Percentiles rank a stretch among this genome's conserved stretches.
phyloP scores from a whole-genome alignment of 2,113 vertebrate species.

The Peromyscus leucopus region DNA sequence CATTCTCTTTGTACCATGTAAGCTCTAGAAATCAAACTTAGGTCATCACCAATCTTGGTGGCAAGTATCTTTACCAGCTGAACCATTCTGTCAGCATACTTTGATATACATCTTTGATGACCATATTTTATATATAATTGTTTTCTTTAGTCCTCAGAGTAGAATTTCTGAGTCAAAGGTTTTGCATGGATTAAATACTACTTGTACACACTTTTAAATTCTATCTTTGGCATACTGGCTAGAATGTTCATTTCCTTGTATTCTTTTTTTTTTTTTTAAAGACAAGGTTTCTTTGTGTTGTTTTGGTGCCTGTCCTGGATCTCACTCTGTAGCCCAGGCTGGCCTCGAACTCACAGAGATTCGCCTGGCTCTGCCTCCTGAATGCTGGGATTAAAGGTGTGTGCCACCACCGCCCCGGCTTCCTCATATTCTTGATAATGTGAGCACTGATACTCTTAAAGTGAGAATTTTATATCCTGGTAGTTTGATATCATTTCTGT shows the following conservation, averaged over 20 bases:
- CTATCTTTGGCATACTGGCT: neutral
- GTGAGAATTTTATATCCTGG: neutral
- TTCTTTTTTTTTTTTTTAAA: too few species aligned
- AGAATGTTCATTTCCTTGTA: neutral
- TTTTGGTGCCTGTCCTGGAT: too few species aligned
- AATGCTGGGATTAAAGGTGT: too few species aligned
- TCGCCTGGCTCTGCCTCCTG: too few species aligned
- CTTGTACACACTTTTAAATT: neutral
- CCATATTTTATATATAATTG: neutral
- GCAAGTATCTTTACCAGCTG: neutral
- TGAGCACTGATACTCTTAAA: neutral
- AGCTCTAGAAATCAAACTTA: neutral
- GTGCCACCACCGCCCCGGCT: too few species aligned
- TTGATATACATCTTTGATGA: neutral
- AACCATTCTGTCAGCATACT: neutral
- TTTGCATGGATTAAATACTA: slow-evolving; percentile 4
- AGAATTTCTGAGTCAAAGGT: neutral
- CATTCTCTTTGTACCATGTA: neutral
- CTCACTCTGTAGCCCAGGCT: too few species aligned
- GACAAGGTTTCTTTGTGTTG: too few species aligned
- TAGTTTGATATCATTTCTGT: neutral
- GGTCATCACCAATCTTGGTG: neutral
- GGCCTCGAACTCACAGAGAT: too few species aligned
- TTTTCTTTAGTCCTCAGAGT: neutral
- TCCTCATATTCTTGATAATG: neutral